These are phyloP conservation scores for Archilochus colubris DNA, from an alignment of 2,113 vertebrate species.

Conservation along the genomic window DNA sequence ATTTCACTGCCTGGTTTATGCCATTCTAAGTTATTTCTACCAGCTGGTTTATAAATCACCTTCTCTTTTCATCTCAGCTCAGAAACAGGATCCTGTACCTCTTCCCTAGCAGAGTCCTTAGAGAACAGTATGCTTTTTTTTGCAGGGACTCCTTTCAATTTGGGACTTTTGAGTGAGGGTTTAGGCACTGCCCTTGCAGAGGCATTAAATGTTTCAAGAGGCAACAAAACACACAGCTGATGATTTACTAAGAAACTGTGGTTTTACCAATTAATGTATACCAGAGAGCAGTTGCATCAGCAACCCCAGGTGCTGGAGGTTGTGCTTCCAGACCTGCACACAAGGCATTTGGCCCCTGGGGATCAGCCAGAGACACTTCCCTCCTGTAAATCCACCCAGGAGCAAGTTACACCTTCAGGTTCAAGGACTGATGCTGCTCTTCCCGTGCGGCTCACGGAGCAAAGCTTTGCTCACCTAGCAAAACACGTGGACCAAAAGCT, in stretches of 20 bases:
- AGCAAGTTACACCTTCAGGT: not conserved
- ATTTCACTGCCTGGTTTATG: not conserved
- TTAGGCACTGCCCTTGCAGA: not conserved
- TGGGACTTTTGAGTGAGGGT: not conserved
- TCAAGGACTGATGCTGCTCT: not conserved
- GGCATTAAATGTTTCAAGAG: not conserved
- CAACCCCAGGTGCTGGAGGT: not conserved
- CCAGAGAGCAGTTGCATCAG: not conserved
- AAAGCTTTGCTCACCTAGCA: not conserved
- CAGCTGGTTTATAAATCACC: not conserved
- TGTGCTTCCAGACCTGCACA: not conserved
- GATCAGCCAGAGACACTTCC: not conserved
- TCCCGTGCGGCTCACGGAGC: not conserved
- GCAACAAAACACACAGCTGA: not conserved
- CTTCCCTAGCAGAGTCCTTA: not conserved
- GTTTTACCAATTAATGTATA: not conserved
- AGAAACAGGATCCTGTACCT: fast-evolving
- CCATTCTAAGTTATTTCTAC: not conserved
- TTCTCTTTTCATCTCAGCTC: not conserved
- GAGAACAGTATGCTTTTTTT: not conserved
- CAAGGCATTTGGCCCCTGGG: not conserved
- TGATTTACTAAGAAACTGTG: not conserved
- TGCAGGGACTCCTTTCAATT: not conserved
- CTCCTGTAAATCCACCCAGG: not conserved
- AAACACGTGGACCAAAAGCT: not conserved